These are phyloP conservation scores for Nasonia giraulti DNA, from an alignment of 1,140 invertebrate species.

Conservation along the genomic window DNA sequence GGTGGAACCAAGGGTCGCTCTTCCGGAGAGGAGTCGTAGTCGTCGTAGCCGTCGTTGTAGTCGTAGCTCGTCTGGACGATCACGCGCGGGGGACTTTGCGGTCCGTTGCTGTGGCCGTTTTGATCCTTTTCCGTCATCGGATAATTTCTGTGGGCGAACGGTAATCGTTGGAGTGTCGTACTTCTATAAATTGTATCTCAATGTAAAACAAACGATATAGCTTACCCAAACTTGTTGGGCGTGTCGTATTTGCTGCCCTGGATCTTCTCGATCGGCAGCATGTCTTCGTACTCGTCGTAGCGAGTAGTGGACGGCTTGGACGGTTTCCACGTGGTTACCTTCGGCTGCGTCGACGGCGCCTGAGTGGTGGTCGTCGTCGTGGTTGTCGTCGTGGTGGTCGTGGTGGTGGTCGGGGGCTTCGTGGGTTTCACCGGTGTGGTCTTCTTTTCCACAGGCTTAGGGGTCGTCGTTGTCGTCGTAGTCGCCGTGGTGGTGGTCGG, in stretches of 20 bases:
- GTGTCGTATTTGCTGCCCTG: conserved; percentile 42
- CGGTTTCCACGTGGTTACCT: conserved; percentile 68
- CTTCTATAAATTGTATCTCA: neutral
- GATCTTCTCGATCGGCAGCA: conserved; percentile 61
- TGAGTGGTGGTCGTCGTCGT: conserved; percentile 62
- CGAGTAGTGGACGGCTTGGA: conserved; percentile 51
- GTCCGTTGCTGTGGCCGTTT: conserved; percentile 56
- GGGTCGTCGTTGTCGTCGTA: conserved; percentile 64
- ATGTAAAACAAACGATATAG: neutral
- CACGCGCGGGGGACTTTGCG: conserved; percentile 43
- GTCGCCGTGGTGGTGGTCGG: conserved; percentile 56
- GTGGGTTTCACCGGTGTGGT: conserved; percentile 57
- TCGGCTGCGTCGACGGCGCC: conserved; percentile 53
- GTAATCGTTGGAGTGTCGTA: neutral
- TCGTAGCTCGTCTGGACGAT: conserved; percentile 47
- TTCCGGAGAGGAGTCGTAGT: conserved; percentile 58
- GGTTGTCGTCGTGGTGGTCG: conserved; percentile 58
- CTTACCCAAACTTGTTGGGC: conserved; percentile 25
- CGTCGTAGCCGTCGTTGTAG: conserved; percentile 63
- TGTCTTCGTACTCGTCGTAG: conserved; percentile 60
- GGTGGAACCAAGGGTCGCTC: conserved; percentile 28
- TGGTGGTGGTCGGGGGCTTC: conserved; percentile 57
- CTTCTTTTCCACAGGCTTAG: conserved; percentile 59
- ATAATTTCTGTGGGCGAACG: neutral
- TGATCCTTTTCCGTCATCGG: conserved; percentile 44